Base-by-base conservation (phyloP, 2,113 vertebrate species). In the Aythya baeri region DNA sequence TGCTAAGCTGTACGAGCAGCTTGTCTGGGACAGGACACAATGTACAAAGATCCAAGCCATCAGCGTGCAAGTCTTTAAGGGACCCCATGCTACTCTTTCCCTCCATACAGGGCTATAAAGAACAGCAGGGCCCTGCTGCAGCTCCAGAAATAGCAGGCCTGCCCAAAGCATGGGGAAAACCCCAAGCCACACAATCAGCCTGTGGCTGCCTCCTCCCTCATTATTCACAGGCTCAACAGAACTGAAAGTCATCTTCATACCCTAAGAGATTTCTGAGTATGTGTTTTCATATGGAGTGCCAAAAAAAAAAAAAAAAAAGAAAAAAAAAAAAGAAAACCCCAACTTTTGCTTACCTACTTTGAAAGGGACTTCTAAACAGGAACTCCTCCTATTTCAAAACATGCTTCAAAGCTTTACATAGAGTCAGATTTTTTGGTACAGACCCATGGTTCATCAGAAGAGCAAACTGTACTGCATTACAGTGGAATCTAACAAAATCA, bases 31-130 rank as follows among this genome's bases (percentile, higher is more conserved):
- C 23, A 46, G 29, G 32, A 16, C 14, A 65, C 13, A 58, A 25
- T 38, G 11, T 0, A 7, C 1, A 0, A 52, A 67, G 34, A 17
- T 67, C 22, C 13, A 29, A 20, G 44, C 32, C n/a, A 36, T 25
- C 2, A 1, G 31, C 13, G 15, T 57, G n/a, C 23, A 34, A 20
- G 11, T 52, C 58, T 61, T 26, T 20, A 34, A 32, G 38, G 21
- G 21, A 49, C 29, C 41, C 32, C 29, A n/a, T 1, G 3, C 11
- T 27, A 25, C 32, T 66, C 55, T 21, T 25, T 59, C 22, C 32
- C 14, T n/a, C 13, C 23, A 21, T 15, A 63, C 6, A 32, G 27
- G 29, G 31, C 50, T 59, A 34, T 7, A 74, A 54, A 79, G 68
- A 32, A 75, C 62, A 80, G 32, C 3, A 21, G 43, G 36, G 54